phyloP scores from a whole-genome alignment of 2,113 vertebrate genomes.

The Malurus cyaneus region DNA sequence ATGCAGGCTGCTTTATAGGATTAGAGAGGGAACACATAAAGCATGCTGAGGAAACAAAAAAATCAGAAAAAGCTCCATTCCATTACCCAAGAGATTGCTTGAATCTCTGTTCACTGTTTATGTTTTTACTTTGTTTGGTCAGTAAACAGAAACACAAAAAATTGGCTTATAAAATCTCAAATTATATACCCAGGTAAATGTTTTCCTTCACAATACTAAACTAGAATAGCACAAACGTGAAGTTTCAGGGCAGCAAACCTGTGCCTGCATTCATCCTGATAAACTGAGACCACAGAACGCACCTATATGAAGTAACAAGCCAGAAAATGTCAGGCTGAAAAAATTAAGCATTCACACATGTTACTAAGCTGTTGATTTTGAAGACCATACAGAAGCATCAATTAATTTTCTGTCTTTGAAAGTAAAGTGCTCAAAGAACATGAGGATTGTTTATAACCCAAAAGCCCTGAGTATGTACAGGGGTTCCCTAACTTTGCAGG shows the following conservation, averaged over 20 bases:
- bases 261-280: not conserved
- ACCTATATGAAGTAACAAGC: not conserved
- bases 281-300: not conserved
- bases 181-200: not conserved
- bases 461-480: not conserved
- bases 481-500: not conserved
- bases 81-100: not conserved
- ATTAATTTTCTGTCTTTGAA: not conserved
- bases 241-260: not conserved
- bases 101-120: not conserved
- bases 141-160: not conserved
- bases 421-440: not conserved
- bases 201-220: not conserved
- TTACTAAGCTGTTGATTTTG: not conserved
- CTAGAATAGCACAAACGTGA: not conserved
- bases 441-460: not conserved
- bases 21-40: not conserved
- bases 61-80: not conserved
- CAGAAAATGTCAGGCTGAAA: not conserved
- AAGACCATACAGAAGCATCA: not conserved
- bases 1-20: not conserved
- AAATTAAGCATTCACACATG: not conserved
- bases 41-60: not conserved
- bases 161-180: not conserved
- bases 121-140: not conserved